Percentiles rank a stretch among this genome's conserved stretches.
phyloP scores from a whole-genome alignment of 2,797 vertebrate species.

The Rhynchotus rufescens region DNA sequence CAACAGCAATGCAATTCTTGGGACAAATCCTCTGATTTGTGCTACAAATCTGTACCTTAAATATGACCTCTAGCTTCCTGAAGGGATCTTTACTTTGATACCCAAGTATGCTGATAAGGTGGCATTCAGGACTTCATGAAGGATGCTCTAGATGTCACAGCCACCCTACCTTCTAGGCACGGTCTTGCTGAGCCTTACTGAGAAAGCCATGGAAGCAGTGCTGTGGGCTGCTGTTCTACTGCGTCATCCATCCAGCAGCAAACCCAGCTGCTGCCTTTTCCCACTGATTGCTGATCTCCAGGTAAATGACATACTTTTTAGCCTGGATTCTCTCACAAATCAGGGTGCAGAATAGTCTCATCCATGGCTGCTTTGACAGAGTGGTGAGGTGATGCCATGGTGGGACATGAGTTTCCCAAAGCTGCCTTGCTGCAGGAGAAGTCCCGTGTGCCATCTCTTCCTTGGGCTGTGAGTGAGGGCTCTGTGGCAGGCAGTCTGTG shows the following conservation, averaged over 20 bases:
- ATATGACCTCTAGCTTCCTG: neutral
- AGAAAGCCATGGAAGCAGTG: neutral
- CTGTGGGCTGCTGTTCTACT: rapidly evolving
- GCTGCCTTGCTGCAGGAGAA: neutral
- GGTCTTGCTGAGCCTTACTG: neutral
- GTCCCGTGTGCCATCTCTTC: neutral
- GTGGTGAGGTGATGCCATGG: neutral
- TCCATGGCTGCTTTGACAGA: neutral
- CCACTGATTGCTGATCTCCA: neutral
- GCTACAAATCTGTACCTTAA: neutral
- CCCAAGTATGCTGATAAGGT: neutral
- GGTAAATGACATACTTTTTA: neutral
- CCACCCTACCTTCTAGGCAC: neutral
- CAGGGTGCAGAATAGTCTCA: neutral
- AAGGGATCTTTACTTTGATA: neutral
- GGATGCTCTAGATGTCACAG: neutral
- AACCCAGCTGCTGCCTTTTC: neutral
- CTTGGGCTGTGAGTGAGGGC: neutral
- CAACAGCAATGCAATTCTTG: neutral
- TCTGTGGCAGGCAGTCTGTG: neutral
- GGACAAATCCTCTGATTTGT: neutral
- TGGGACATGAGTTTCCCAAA: neutral
- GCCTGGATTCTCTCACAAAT: neutral
- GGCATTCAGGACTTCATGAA: neutral
- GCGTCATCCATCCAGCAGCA: neutral